phyloP scores from a whole-genome alignment of 1,140 invertebrate species.

The Rhyacophila brunnea region DNA sequence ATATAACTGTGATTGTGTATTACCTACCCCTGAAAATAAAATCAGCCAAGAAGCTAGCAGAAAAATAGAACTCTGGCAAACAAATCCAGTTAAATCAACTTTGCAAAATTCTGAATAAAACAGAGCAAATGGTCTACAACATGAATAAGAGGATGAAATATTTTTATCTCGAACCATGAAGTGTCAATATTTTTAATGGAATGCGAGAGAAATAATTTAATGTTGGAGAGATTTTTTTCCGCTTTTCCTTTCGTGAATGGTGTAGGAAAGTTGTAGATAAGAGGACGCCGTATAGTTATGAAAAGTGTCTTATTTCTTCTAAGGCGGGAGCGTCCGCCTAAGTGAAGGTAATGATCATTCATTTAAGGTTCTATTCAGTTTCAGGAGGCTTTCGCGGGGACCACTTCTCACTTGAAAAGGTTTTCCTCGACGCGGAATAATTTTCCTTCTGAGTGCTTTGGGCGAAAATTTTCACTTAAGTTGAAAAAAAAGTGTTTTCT shows the following conservation, averaged over 20 bases:
- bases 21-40: too few species aligned
- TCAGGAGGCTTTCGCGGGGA: slow-evolving; percentile 1
- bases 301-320: slow-evolving; percentile 4
- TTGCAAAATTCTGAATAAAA: too few species aligned
- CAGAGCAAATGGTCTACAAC: too few species aligned
- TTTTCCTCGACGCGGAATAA: slow-evolving; percentile 2
- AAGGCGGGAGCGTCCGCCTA: not conserved
- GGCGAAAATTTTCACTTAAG: not conserved
- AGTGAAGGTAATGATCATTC: slow-evolving; percentile 28
- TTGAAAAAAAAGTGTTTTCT: not conserved
- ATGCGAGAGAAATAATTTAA: too few species aligned
- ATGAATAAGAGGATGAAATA: too few species aligned
- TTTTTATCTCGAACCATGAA: too few species aligned
- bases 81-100: too few species aligned
- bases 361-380: slow-evolving; percentile 23
- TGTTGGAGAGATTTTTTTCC: too few species aligned
- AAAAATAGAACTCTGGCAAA: too few species aligned
- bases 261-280: not conserved
- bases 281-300: not conserved
- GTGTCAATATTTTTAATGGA: too few species aligned
- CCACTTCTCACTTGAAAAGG: slow-evolving; percentile 2
- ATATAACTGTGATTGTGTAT: too few species aligned
- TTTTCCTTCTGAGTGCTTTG: not conserved
- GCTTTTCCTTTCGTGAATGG: not conserved
- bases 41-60: too few species aligned